Conservation (phyloP, 30 jellyfish, hydroid and myxozoan species). For the Pseudorhiza aurosa region DNA sequence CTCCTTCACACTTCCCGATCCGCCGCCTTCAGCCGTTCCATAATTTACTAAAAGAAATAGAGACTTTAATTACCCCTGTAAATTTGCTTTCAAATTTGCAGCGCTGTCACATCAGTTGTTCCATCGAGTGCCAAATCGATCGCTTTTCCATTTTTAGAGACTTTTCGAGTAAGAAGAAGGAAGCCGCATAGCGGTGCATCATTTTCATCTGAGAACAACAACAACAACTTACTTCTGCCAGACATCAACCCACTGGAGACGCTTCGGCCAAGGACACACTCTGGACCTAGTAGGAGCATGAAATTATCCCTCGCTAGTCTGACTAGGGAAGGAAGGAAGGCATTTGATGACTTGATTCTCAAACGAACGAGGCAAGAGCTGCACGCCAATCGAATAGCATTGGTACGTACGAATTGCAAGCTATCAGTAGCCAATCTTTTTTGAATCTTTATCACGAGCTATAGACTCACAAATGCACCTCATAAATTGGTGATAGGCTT, state of each 20-base stretch:
- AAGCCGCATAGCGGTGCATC: background rate
- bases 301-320: background rate
- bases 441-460: no score
- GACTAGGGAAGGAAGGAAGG: constrained; percentile 18
- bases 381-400: constrained; percentile 14
- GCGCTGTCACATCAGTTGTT: no score
- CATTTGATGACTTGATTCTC: constrained; percentile 49
- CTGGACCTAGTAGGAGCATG: constrained; percentile 52
- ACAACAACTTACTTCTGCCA: constrained; percentile 34
- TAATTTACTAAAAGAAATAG: no score
- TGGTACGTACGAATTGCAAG: constrained; percentile 24
- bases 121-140: no score
- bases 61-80: no score
- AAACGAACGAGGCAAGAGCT: constrained; percentile 44
- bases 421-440: no score
- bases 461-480: no score
- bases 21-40: no score
- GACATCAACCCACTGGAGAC: constrained; percentile 41
- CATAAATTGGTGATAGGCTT: no score
- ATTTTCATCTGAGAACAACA: background rate
- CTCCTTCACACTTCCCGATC: no score
- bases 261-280: constrained; percentile 56
- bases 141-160: background rate
- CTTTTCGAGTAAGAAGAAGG: constrained; percentile 16
- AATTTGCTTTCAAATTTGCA: no score